These are phyloP conservation scores for Heteronetta atricapilla DNA, from an alignment of 2,113 vertebrate genomes.

Conservation along the genomic window DNA sequence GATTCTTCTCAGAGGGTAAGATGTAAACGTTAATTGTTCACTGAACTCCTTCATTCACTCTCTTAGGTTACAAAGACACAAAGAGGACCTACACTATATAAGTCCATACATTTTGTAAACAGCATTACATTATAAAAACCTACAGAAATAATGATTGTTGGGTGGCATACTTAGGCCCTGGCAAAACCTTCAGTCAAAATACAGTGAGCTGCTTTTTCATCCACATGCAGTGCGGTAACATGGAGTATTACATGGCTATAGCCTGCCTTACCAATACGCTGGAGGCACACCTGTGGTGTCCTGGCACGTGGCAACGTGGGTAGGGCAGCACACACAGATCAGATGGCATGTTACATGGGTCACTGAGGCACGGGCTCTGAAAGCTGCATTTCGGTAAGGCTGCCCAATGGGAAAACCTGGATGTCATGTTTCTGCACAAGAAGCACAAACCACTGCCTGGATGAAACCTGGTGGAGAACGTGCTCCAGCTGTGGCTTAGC, in stretches of 20 bases:
- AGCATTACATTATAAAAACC: neutral
- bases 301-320: neutral
- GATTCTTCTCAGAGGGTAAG: neutral
- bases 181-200: neutral
- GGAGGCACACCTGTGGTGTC: neutral
- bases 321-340: neutral
- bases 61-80: neutral
- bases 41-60: neutral
- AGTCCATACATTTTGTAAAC: neutral
- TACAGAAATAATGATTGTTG: neutral
- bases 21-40: neutral
- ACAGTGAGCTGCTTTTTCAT: neutral
- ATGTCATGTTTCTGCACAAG: fast-evolving
- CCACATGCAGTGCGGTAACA: neutral
- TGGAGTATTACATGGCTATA: neutral
- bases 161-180: neutral
- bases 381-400: neutral
- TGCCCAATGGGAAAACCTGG: neutral
- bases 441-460: neutral
- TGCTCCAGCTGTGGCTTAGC: fast-evolving
- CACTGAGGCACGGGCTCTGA: neutral
- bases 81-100: neutral
- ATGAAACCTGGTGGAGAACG: neutral
- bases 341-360: fast-evolving
- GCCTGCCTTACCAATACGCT: neutral